Evolutionary conservation across 2,113 vertebrate genomes (phyloP).

Genomic region (Bagarius yarrelli): DNA sequence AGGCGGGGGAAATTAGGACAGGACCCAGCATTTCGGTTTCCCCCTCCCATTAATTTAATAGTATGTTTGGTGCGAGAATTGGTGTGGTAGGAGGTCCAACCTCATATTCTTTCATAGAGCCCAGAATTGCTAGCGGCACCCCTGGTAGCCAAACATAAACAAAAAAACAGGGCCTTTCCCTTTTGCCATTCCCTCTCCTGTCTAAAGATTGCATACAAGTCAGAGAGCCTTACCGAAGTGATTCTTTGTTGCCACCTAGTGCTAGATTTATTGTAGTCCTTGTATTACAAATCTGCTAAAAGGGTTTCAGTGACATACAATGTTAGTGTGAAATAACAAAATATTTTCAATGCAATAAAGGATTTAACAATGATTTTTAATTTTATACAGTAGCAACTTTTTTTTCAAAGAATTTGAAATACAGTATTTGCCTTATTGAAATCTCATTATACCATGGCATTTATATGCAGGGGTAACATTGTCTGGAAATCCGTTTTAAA

Average conservation of each 20-base stretch:
- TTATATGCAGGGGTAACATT: neutral
- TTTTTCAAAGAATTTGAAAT: neutral
- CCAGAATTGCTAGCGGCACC: no score
- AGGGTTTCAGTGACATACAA: neutral
- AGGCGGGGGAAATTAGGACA: no score
- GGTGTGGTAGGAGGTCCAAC: no score
- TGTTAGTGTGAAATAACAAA: neutral
- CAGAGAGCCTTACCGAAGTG: neutral
- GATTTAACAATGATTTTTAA: neutral
- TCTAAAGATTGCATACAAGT: neutral
- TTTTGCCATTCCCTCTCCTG: neutral
- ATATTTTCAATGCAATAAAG: neutral
- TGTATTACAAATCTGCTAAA: neutral
- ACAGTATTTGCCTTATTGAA: neutral
- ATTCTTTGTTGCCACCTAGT: slow-evolving; percentile 60
- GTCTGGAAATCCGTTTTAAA: neutral
- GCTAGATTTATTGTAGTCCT: slow-evolving; percentile 12
- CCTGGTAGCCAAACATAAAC: neutral
- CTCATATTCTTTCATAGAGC: no score
- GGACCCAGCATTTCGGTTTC: no score
- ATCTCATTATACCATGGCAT: neutral
- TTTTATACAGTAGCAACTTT: neutral
- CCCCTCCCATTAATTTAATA: no score
- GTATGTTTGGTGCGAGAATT: no score
- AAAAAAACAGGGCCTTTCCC: no score